Conservation (phyloP, 2,888 invertebrate species). For the Temnothorax ravouxi region DNA sequence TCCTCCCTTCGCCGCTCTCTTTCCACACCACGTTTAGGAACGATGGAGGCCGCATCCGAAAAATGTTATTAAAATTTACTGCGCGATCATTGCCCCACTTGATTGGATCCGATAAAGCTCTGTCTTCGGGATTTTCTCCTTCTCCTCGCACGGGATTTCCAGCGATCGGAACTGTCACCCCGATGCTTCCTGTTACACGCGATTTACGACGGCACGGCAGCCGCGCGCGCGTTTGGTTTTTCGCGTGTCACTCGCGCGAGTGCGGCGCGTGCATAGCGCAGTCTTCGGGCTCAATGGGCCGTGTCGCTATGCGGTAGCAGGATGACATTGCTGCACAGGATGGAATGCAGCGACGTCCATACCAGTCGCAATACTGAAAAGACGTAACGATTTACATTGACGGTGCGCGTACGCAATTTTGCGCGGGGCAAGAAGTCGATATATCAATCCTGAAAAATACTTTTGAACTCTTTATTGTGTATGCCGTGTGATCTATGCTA, state of each 20-base stretch:
- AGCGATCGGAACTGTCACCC: slow-evolving; percentile 26
- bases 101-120: background rate
- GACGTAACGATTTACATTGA: slow-evolving; percentile 12
- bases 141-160: slow-evolving; percentile 5
- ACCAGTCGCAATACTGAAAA: slow-evolving; percentile 27
- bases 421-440: slow-evolving; percentile 1
- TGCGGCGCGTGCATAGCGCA: slow-evolving; percentile 50
- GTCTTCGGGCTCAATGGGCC: slow-evolving; percentile 68
- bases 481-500: background rate
- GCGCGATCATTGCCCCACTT: background rate
- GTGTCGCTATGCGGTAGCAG: slow-evolving; percentile 68
- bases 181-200: slow-evolving; percentile 43
- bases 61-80: background rate
- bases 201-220: slow-evolving; percentile 22
- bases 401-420: slow-evolving; percentile 12
- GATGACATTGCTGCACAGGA: slow-evolving; percentile 61
- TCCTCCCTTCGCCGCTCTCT: background rate
- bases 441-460: background rate
- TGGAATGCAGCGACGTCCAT: slow-evolving; percentile 66
- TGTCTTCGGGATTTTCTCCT: background rate
- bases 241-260: slow-evolving; percentile 50
- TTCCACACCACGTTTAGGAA: background rate
- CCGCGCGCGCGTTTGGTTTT: slow-evolving; percentile 18
- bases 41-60: background rate
- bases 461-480: too few relatives aligned